A percentile compares a stretch with the other conserved stretches of the same genome.
These are phyloP conservation scores for Trachelus troglodyta DNA, from an alignment of 2,888 invertebrate genomes.

Conservation along the genomic window DNA sequence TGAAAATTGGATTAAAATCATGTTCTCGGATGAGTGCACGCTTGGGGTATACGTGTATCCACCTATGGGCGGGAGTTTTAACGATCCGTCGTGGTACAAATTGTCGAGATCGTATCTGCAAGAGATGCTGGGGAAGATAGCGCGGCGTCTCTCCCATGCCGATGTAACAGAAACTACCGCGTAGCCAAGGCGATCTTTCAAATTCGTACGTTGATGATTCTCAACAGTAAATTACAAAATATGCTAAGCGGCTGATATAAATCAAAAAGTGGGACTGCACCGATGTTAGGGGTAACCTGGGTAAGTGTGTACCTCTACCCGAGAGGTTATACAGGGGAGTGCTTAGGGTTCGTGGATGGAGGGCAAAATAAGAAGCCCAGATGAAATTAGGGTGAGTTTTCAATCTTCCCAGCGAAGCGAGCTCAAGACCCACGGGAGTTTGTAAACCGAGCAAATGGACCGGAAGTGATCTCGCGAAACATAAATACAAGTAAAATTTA, in stretches of 20 bases:
- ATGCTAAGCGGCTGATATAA: constrained; percentile 67
- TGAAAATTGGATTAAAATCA: constrained; percentile 47
- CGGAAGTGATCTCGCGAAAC: constrained; percentile 47
- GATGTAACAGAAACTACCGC: constrained; percentile 42
- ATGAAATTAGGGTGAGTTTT: constrained; percentile 17
- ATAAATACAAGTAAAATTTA: constrained; percentile 1
- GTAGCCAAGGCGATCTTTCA: constrained; percentile 19
- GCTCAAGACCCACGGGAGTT: constrained; percentile 45
- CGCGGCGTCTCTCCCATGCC: constrained; percentile 1
- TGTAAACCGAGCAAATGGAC: constrained; percentile 65
- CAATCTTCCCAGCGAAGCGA: constrained; percentile 12
- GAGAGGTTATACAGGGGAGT: constrained; percentile 7
- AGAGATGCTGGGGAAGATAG: constrained; percentile 43
- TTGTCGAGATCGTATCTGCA: constrained; percentile 59
- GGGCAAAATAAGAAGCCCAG: constrained; percentile 14
- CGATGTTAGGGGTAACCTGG: constrained; percentile 14
- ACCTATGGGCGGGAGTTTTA: constrained; percentile 41
- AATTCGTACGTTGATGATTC: constrained; percentile 62
- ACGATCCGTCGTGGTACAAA: constrained; percentile 60
- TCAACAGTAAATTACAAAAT: constrained; percentile 67
- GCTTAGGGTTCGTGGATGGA: constrained; percentile 13
- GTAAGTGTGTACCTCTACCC: neutral
- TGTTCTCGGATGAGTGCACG: constrained; percentile 30
- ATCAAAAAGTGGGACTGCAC: constrained; percentile 58
- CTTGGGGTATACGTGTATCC: neutral